Conservation (phyloP, 2,797 vertebrate species). For the Semaprochilodus insignis region DNA sequence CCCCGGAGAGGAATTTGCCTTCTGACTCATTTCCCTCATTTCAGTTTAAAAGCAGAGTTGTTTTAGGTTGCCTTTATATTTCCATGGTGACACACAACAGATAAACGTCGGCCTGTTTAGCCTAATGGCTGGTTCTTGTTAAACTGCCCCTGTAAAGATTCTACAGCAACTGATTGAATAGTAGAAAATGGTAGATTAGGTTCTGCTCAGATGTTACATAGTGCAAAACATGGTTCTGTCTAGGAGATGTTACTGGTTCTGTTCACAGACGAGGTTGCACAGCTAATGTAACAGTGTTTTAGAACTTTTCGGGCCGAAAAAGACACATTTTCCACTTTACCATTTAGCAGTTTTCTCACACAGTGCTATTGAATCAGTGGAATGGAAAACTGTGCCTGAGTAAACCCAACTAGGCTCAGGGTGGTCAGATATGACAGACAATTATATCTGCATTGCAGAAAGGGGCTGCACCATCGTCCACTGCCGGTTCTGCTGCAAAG, state of each 20-base stretch:
- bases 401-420: not conserved
- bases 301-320: too few relatives aligned
- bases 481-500: constrained; percentile 63
- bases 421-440: constrained; percentile 35
- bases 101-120: not conserved
- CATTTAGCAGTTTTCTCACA: too few relatives aligned
- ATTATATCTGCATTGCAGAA: constrained; percentile 74
- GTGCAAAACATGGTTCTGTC: too few relatives aligned
- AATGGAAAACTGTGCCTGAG: too few relatives aligned
- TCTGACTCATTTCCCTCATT: constrained; percentile 45
- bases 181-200: too few relatives aligned
- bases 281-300: too few relatives aligned
- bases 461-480: constrained; percentile 63
- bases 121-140: not conserved
- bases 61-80: constrained; percentile 18
- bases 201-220: not conserved
- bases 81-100: constrained; percentile 24
- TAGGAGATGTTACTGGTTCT: too few relatives aligned
- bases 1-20: constrained; percentile 15
- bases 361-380: not conserved
- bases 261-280: too few relatives aligned
- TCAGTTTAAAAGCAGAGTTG: constrained; percentile 21
- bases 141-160: not conserved
- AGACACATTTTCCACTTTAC: too few relatives aligned
- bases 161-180: not conserved